Evolutionary conservation across 2,797 vertebrate genomes (phyloP), one percentile per base, ranked within the genome.

Genomic region (Oreortyx pictus): DNA sequence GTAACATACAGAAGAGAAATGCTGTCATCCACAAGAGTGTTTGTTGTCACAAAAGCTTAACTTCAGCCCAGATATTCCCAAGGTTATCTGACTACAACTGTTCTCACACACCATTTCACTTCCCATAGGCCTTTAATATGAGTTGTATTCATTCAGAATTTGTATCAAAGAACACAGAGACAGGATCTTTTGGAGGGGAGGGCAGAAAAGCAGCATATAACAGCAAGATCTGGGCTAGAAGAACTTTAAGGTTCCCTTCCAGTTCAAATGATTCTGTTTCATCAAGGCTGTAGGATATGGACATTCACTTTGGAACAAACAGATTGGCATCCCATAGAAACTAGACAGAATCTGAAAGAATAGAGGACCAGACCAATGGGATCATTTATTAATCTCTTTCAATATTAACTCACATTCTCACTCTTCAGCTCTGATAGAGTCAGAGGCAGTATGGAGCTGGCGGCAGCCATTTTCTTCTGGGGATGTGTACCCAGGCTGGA

Each of bases 391-490:
- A 52, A 52, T 52, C 50, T 29, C 50, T 52, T 52, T 29, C 25
- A 52, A 25, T 52, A 15, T 41, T 66, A 47, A 66, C n/a, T 27
- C 46, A 24, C 0, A 3, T 20, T 54, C 49, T 11, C 23, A 9
- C 25, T 67, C 31, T 56, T 79, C 62, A 65, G 24, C 29, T 47
- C 77, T 77, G 16, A 19, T 16, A 31, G 18, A 14, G 35, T 75
- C 70, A 56, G 56, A 31, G 33, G 14, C 41, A 31, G 27, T 1
- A 1, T 4, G n/a, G 18, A 56, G 56, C 13, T 1, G 2, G 47
- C 61, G 31, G 16, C 66, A 66, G 29, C 39, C 14, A 52, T 20
- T 17, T 71, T 44, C 59, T 41, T 72, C 44, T 52, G 23, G 19
- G n/a, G 18, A 64, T 8, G 46, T 61, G 14, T 7, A 17, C 17